A percentile compares a stretch with the other conserved stretches of the same genome.
These are phyloP conservation scores for Eristalinus aeneus DNA, from an alignment of 2,888 invertebrate genomes.

Conservation along the genomic window DNA sequence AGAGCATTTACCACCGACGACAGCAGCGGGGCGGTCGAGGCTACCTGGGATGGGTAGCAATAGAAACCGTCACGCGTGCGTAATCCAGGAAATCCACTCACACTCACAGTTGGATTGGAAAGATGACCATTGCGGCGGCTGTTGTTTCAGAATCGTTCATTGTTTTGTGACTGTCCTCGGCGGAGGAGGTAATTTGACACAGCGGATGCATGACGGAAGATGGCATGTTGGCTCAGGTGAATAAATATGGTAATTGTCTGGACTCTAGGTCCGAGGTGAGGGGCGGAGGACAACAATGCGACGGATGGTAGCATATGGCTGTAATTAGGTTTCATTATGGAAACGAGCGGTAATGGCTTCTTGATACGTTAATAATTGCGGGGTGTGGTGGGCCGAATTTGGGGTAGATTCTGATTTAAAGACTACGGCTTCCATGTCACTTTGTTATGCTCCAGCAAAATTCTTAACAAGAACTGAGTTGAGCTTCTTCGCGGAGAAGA, in stretches of 20 bases:
- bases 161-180: constrained; percentile 47
- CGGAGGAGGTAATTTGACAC: constrained; percentile 61
- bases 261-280: background rate
- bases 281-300: background rate
- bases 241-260: constrained; percentile 64
- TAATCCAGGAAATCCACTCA: constrained; percentile 63
- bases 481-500: no score
- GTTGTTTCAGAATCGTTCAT: constrained; percentile 4
- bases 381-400: background rate
- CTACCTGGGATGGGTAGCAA: constrained; percentile 10
- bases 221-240: constrained; percentile 67
- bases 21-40: background rate
- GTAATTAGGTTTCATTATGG: constrained; percentile 42
- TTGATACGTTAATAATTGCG: constrained; percentile 58
- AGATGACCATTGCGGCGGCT: constrained; percentile 50
- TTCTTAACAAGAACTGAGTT: background rate
- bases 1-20: constrained; percentile 16
- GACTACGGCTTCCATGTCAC: background rate
- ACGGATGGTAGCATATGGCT: constrained; percentile 29
- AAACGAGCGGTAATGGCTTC: constrained; percentile 27
- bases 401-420: background rate
- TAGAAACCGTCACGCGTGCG: constrained; percentile 66
- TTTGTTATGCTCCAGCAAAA: background rate
- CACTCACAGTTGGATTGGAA: constrained; percentile 9
- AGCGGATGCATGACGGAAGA: constrained; percentile 67